phyloP scores from a whole-genome alignment of 1,140 invertebrate genomes.

The Parapsyche elsis region DNA sequence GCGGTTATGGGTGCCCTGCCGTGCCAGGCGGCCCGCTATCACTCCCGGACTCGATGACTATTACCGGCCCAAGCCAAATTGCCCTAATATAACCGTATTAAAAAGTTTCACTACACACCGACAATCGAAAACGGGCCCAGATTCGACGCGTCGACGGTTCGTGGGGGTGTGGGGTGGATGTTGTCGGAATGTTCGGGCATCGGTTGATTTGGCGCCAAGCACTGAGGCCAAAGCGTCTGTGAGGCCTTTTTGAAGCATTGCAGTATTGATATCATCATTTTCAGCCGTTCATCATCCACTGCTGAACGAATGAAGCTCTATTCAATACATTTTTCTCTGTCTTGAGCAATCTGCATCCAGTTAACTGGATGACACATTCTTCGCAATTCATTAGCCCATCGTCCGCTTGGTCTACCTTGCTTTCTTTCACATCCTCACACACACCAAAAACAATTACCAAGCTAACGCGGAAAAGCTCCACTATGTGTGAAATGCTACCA shows the following conservation, averaged over 20 bases:
- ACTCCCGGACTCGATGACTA: slow-evolving; percentile 42
- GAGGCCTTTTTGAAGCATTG: neutral
- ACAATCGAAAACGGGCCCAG: slow-evolving; percentile 13
- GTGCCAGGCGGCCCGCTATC: slow-evolving; percentile 42
- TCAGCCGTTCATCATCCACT: neutral
- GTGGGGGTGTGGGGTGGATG: neutral
- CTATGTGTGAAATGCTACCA: too few relatives aligned
- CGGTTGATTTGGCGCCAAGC: too few relatives aligned
- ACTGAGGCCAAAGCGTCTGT: neutral
- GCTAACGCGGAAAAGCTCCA: too few relatives aligned
- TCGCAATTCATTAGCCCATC: too few relatives aligned
- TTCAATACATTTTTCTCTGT: too few relatives aligned
- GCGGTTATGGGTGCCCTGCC: slow-evolving; percentile 34
- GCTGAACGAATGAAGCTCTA: too few relatives aligned
- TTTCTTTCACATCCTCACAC: too few relatives aligned
- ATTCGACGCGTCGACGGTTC: neutral
- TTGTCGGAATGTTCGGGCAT: neutral
- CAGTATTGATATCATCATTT: too few relatives aligned
- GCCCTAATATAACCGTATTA: slow-evolving; percentile 45
- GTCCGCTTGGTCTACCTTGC: too few relatives aligned
- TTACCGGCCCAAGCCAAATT: slow-evolving; percentile 37
- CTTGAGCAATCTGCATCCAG: too few relatives aligned
- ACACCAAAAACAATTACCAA: too few relatives aligned
- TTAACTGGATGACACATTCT: too few relatives aligned
- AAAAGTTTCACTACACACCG: slow-evolving; percentile 39